Evolutionary conservation across 2,113 vertebrate genomes (phyloP), one percentile per base, ranked within the genome.

Genomic region (Pundamilia nyererei): DNA sequence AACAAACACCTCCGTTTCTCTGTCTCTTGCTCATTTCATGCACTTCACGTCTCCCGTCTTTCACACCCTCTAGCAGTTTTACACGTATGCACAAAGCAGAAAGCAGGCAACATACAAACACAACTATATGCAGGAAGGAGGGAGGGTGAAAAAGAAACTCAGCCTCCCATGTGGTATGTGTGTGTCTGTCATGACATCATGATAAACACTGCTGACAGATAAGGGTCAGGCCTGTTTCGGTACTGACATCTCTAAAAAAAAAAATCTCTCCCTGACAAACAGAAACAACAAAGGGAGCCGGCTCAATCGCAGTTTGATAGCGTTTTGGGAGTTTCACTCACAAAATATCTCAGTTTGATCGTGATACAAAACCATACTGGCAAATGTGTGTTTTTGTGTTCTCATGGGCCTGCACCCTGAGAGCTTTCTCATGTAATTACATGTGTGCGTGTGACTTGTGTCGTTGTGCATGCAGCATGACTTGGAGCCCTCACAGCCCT

Each of bases 171-270:
- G 77, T 82, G 80, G 17, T 84, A 58, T 80, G 58, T 65, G 79
- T 81, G 81, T 88, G 55, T 83, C 17, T 92, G 83, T 82, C 79
- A 86, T 90, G 83, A 88, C 87, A 86, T 91, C 82, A 88, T 81
- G 86, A 86, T 89, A 86, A 93, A 87, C 81, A 58, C 62, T 86
- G 87, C 81, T 91, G 91, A 93, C 91, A 95, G 90, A 91, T 91
- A 91, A 91, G 81, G 91, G 93, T 91, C 93, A 90, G 88, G n/a
- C 88, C 80, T 91, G 80, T 92, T 93, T 91, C 26, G 54, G 56
- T 17, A 21, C 40, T 56, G 83, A 82, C 83, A 68, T 90, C 79
- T 87, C n/a, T 10, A 49, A 72, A 82, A 84, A 84, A 7, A 7
- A 6, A 53, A 17, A 47, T 82, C 79, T 38, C 55, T 81, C 79